A percentile compares a stretch with the other conserved stretches of the same genome.
These are phyloP conservation scores for Seladonia tumulorum DNA, from an alignment of 2,888 invertebrate genomes.

Conservation along the genomic window DNA sequence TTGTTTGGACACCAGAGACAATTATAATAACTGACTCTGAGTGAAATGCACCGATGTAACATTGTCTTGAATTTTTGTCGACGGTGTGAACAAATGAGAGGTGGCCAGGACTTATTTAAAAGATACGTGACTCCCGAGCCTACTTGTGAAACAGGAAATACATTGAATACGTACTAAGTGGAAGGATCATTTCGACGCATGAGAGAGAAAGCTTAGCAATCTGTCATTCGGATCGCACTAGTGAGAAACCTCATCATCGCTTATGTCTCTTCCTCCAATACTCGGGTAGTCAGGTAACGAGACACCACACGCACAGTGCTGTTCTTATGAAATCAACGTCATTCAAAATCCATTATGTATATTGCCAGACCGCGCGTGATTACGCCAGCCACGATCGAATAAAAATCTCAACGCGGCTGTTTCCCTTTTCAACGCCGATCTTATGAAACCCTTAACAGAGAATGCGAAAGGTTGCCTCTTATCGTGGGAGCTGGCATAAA, in stretches of 20 bases:
- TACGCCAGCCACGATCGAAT: not conserved
- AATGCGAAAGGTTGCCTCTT: not conserved
- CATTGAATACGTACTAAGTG: conserved; percentile 57
- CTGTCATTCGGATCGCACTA: conserved; percentile 47
- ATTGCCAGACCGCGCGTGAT: not conserved
- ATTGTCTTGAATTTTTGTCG: not conserved
- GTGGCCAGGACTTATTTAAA: conserved; percentile 38
- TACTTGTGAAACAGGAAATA: conserved; percentile 43
- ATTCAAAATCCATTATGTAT: conserved; percentile 30
- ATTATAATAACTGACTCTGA: not conserved
- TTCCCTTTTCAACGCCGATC: not conserved
- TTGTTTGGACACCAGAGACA: not conserved
- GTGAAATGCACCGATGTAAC: not conserved
- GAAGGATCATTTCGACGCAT: conserved; percentile 55
- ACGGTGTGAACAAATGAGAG: not conserved
- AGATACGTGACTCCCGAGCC: conserved; percentile 45
- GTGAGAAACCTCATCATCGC: conserved; percentile 47
- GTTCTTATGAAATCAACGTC: conserved; percentile 18
- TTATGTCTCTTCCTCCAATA: conserved; percentile 57
- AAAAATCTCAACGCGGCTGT: not conserved
- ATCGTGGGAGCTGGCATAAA: not conserved
- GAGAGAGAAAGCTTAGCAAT: conserved; percentile 53
- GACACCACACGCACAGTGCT: conserved; percentile 44
- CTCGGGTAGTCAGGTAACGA: conserved; percentile 41
- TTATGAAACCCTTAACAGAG: not conserved